These are phyloP conservation scores for Hippocampus abdominalis DNA, from an alignment of 2,113 vertebrate species.

Conservation along the genomic window DNA sequence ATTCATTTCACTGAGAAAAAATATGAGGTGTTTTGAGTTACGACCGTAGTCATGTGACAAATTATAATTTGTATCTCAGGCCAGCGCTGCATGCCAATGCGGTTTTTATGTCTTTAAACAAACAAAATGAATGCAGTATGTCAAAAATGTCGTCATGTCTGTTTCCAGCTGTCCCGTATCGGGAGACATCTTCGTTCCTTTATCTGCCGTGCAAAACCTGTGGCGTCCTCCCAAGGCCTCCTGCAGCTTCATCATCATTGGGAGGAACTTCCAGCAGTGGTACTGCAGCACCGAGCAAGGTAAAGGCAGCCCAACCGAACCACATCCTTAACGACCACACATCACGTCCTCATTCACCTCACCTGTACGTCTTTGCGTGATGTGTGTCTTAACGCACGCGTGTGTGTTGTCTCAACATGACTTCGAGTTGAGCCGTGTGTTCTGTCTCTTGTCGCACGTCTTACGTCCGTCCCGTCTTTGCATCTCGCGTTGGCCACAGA, in stretches of 20 bases:
- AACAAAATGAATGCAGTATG: not conserved
- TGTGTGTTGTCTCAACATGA: slow-evolving; percentile 35
- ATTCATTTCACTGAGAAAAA: too few species aligned
- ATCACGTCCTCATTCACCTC: too few species aligned
- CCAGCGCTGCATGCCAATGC: too few species aligned
- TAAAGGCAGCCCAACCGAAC: slow-evolving; percentile 41
- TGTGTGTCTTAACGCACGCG: slow-evolving; percentile 31
- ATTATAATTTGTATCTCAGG: too few species aligned
- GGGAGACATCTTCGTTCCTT: slow-evolving; percentile 72
- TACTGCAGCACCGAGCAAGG: slow-evolving; percentile 88
- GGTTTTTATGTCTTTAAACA: too few species aligned
- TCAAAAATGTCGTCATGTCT: not conserved
- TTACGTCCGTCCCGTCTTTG: slow-evolving; percentile 69
- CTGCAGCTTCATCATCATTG: slow-evolving; percentile 84
- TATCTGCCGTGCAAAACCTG: slow-evolving; percentile 67
- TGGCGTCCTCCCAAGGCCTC: slow-evolving; percentile 69
- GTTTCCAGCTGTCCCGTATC: slow-evolving; percentile 61
- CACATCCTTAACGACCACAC: too few species aligned
- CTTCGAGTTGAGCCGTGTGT: slow-evolving; percentile 39
- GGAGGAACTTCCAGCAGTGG: slow-evolving; percentile 96
- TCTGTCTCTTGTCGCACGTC: slow-evolving; percentile 43
- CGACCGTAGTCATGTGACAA: too few species aligned
- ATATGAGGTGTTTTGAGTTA: too few species aligned
- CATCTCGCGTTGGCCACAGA: slow-evolving; percentile 66
- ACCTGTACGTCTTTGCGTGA: not conserved